phyloP scores from a whole-genome alignment of 2,113 vertebrate species.

The Xerus inauris region DNA sequence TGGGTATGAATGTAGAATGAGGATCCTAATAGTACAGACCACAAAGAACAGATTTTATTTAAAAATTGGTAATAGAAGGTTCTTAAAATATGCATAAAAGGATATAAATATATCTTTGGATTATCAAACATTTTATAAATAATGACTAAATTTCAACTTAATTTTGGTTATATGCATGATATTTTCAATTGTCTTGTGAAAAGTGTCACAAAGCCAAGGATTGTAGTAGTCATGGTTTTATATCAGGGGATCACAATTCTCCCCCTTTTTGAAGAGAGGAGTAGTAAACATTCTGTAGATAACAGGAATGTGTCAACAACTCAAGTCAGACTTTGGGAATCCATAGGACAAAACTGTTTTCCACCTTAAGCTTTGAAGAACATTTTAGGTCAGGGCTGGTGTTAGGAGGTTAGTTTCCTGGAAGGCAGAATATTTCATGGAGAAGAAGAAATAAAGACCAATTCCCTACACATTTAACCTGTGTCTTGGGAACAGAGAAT shows the following conservation, averaged over 20 bases:
- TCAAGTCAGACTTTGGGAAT: not conserved
- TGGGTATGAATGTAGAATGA: not conserved
- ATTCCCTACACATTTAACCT: not conserved
- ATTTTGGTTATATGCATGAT: not conserved
- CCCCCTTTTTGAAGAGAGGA: not conserved
- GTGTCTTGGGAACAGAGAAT: not conserved
- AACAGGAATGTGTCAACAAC: not conserved
- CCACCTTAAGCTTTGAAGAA: not conserved
- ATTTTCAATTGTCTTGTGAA: not conserved
- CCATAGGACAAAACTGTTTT: not conserved
- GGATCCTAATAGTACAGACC: not conserved
- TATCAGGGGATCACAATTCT: not conserved
- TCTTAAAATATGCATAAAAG: not conserved
- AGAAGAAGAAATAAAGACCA: not conserved
- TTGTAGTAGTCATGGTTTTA: not conserved
- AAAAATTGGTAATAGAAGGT: not conserved
- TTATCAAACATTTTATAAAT: not conserved
- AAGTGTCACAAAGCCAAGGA: not conserved
- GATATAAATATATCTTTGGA: not conserved
- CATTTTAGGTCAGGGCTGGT: not conserved
- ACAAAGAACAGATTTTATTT: not conserved
- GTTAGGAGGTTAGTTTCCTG: rapidly evolving
- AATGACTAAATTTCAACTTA: not conserved
- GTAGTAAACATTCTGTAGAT: not conserved
- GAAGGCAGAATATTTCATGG: not conserved